These are phyloP conservation scores for Varanus salvator DNA, from an alignment of 2,113 vertebrate species.

Conservation along the genomic window DNA sequence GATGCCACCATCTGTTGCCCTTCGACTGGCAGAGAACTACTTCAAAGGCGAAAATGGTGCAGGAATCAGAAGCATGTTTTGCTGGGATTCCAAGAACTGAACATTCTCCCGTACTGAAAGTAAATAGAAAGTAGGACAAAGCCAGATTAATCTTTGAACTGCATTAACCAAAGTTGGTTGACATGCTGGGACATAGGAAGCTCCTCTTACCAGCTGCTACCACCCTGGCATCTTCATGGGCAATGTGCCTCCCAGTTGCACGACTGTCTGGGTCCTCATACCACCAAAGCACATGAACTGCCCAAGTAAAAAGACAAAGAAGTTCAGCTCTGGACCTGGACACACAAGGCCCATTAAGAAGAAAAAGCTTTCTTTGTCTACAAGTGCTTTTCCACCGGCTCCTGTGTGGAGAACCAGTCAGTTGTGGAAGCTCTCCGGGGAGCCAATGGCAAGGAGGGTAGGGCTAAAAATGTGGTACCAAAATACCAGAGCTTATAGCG, in stretches of 20 bases:
- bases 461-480: too few species aligned
- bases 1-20: background rate
- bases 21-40: slow-evolving; percentile 56
- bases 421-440: background rate
- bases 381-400: background rate
- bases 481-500: too few species aligned
- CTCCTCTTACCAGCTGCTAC: slow-evolving; percentile 88
- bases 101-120: slow-evolving; percentile 85
- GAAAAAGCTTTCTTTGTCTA: background rate
- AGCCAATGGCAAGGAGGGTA: too few species aligned
- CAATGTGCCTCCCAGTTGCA: slow-evolving; percentile 81
- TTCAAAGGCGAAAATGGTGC: slow-evolving; percentile 85
- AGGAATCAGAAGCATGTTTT: slow-evolving; percentile 86
- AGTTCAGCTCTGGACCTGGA: background rate
- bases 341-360: background rate
- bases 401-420: background rate
- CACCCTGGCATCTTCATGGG: slow-evolving; percentile 88
- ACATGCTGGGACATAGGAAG: background rate
- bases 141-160: slow-evolving; percentile 20
- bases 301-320: slow-evolving; percentile 38
- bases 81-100: slow-evolving; percentile 82
- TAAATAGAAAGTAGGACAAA: slow-evolving; percentile 44
- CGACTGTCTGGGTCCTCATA: slow-evolving; percentile 82
- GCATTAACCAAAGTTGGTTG: background rate
- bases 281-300: slow-evolving; percentile 93